A percentile compares a stretch with the other conserved stretches of the same genome.
Evolutionary conservation across 2,888 invertebrate genomes (phyloP).

Genomic region (Chrysolina oricalcia): DNA sequence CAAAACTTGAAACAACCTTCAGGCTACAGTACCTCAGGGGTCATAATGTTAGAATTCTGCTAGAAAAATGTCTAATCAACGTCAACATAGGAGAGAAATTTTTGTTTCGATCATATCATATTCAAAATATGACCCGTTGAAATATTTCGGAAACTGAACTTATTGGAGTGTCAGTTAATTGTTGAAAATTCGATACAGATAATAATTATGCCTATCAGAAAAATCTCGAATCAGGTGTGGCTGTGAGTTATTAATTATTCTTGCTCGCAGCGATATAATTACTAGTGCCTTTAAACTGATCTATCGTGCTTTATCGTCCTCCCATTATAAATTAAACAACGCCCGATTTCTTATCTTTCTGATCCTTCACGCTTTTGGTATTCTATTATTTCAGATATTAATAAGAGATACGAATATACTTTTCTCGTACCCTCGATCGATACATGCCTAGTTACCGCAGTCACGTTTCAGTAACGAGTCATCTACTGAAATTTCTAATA

Average conservation of each 20-base stretch:
- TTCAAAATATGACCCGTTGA: background rate
- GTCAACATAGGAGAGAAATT: too few relatives aligned
- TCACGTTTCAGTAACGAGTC: slow-evolving; percentile 2
- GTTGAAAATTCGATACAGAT: slow-evolving; percentile 18
- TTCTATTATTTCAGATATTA: slow-evolving; percentile 48
- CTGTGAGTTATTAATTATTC: slow-evolving; percentile 48
- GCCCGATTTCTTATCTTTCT: slow-evolving; percentile 43
- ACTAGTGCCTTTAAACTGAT: slow-evolving; percentile 46
- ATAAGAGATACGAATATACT: slow-evolving; percentile 41
- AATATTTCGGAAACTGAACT: background rate
- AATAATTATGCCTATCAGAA: slow-evolving; percentile 15
- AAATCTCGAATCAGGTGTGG: slow-evolving; percentile 35
- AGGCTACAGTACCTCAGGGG: too few relatives aligned
- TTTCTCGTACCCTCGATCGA: slow-evolving; percentile 42
- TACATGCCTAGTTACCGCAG: slow-evolving; percentile 38
- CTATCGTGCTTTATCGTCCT: slow-evolving; percentile 47
- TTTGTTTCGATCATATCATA: too few relatives aligned
- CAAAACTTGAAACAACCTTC: too few relatives aligned
- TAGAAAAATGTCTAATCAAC: too few relatives aligned
- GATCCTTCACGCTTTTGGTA: slow-evolving; percentile 49
- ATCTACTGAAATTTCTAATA: background rate
- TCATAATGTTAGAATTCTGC: too few relatives aligned
- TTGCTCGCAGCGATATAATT: slow-evolving; percentile 47
- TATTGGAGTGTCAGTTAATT: background rate
- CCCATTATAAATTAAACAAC: slow-evolving; percentile 52